Base-by-base conservation (phyloP, 2,113 vertebrate species). In the Pelvicachromis taeniatus region DNA sequence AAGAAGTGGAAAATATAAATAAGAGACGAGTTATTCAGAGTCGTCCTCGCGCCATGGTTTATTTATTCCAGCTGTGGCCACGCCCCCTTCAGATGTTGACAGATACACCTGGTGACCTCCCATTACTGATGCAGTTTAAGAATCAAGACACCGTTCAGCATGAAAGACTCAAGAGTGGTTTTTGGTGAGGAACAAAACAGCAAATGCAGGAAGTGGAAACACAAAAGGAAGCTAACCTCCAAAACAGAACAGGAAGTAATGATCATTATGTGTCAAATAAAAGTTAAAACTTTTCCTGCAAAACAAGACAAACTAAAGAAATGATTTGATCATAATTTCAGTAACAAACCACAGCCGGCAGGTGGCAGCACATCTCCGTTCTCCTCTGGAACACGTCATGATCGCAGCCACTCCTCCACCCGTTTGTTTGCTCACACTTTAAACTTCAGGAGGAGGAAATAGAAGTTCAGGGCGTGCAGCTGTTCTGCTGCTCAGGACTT, bases 271-370 rank as follows among this genome's bases (percentile, higher is more conserved):
- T 38, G 21, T 0, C 59, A 38, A 8, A 61, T 1, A 17, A 35
- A 61, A 61, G 33, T 38, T 38, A 12, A 12, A 63, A 38, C 33
- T 10, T 6, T 17, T 8, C 3, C 9, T 54, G n/a, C 9, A 21
- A 2, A 21, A 11, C 14, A 54, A 11, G 1, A 1, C 6, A 17
- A 50, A 50, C 1, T 35, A 4, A 35, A n/a, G 31, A 33, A 0
- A 33, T 31, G 14, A 16, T 59, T 52, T n/a, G 0, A 4, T 65
- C 1, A 8, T 33, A 65, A 38, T 7, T 21, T 38, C 19, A 1
- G 61, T 65, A 7, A 65, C 61, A 65, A 0, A 8, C 4, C 1
- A 8, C 61, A 65, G 19, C 33, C 61, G 21, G 33, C 10, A 65
- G 11, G 33, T 21, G 33, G 61, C 33, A 65, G 61, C 19, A 65